Conservation (phyloP, 2,113 vertebrate species). For the Gopherus evgoodei region DNA sequence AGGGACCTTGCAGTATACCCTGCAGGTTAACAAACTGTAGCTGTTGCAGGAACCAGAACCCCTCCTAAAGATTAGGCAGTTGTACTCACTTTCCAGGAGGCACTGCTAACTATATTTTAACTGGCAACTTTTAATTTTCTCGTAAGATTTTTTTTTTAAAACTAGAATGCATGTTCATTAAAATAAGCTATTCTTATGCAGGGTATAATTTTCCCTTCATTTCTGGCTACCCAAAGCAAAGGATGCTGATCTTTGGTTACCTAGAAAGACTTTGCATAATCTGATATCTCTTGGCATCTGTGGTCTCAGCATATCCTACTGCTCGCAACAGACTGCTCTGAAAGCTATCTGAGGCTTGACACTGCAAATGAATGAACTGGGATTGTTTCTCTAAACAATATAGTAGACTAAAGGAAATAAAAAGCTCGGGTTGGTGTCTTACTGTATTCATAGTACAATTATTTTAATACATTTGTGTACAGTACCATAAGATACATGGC, state of each 20-base stretch:
- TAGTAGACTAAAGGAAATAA: neutral
- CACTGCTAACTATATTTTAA: neutral
- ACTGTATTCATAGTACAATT: neutral
- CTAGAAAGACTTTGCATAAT: conserved; percentile 45
- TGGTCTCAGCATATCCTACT: conserved; percentile 38
- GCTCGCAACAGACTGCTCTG: conserved; percentile 27
- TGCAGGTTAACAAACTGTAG: neutral
- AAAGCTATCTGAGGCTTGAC: conserved; percentile 27
- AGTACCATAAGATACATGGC: neutral
- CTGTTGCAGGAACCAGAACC: neutral
- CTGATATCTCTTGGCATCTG: conserved; percentile 64
- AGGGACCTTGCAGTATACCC: neutral
- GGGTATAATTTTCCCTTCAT: neutral
- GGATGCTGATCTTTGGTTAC: conserved; percentile 24
- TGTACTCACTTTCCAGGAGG: neutral
- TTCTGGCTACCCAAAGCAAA: conserved; percentile 20
- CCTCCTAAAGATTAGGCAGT: neutral
- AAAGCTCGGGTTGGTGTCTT: neutral
- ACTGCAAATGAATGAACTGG: neutral
- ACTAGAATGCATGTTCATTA: neutral
- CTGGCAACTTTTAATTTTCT: neutral
- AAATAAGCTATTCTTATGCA: conserved; percentile 7
- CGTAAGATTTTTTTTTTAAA: neutral
- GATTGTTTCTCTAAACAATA: neutral
- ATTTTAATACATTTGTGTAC: neutral